Evolutionary conservation across 1,140 invertebrate species (phyloP).

Genomic region (Drosophila bipectinata): DNA sequence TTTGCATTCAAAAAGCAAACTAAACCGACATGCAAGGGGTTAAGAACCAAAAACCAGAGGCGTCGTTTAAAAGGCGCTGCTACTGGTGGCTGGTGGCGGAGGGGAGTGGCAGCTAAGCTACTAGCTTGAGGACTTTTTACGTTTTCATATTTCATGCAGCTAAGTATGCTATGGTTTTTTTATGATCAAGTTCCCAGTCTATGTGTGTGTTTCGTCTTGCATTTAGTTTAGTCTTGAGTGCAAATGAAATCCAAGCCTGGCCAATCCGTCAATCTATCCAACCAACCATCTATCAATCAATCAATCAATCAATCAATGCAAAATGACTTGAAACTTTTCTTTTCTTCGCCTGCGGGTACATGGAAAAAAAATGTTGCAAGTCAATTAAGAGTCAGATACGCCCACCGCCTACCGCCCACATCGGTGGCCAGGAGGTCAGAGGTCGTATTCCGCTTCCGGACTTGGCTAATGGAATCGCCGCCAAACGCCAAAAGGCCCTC

Average conservation of each 20-base stretch:
- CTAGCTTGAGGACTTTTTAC: slow-evolving; percentile 4
- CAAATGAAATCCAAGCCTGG: slow-evolving; percentile 38
- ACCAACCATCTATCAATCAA: slow-evolving; percentile 5
- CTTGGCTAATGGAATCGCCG: slow-evolving; percentile 37
- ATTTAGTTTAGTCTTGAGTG: slow-evolving; percentile 34
- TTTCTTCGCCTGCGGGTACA: slow-evolving; percentile 13
- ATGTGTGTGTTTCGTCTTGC: background rate
- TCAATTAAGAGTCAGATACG: slow-evolving; percentile 26
- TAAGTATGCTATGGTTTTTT: slow-evolving; percentile 61
- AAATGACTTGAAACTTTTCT: slow-evolving; percentile 45
- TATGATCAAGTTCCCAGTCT: background rate
- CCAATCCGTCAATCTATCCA: slow-evolving; percentile 34
- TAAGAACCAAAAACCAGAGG: slow-evolving; percentile 6
- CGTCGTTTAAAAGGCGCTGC: background rate
- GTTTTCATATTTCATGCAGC: slow-evolving; percentile 46
- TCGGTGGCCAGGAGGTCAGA: slow-evolving; percentile 17
- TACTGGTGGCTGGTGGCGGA: background rate
- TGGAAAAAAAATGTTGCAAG: slow-evolving; percentile 36
- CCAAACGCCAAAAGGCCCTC: slow-evolving; percentile 8
- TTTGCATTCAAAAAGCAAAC: slow-evolving; percentile 12
- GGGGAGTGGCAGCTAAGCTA: background rate
- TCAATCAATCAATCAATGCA: slow-evolving; percentile 47
- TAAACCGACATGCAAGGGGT: background rate
- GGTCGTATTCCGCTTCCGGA: slow-evolving; percentile 33
- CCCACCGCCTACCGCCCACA: background rate